Evolutionary conservation across 2,888 invertebrate genomes (phyloP).

Genomic region (Psylliodes chrysocephalus): DNA sequence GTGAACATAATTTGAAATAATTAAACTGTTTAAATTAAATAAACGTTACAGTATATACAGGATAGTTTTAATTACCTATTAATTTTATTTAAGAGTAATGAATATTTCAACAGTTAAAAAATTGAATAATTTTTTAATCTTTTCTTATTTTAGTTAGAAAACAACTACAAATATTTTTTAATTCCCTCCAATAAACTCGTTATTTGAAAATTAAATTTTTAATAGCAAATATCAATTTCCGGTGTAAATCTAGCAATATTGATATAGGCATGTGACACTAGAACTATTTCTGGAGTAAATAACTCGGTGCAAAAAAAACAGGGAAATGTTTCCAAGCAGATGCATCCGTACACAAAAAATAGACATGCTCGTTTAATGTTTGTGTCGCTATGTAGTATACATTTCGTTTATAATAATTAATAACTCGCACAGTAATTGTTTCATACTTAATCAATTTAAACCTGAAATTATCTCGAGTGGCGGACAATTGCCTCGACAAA

Average conservation of each 20-base stretch:
- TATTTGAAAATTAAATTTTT: neutral
- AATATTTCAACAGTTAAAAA: too few relatives aligned
- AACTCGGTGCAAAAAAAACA: slow-evolving; percentile 21
- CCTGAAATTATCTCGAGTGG: neutral
- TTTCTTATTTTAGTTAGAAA: too few relatives aligned
- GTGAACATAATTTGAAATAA: too few relatives aligned
- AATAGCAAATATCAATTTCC: neutral
- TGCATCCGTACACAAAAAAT: neutral
- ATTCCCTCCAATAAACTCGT: too few relatives aligned
- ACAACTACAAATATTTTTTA: too few relatives aligned
- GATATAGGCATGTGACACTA: slow-evolving; percentile 29
- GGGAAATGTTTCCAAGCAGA: slow-evolving; percentile 20
- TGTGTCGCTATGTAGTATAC: neutral
- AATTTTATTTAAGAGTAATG: too few relatives aligned
- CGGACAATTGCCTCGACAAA: neutral
- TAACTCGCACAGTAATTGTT: neutral
- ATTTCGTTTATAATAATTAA: neutral
- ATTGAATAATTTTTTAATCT: too few relatives aligned
- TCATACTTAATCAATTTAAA: slow-evolving; percentile 7
- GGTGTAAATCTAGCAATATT: slow-evolving; percentile 12
- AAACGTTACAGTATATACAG: too few relatives aligned
- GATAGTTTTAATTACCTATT: too few relatives aligned
- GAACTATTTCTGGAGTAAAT: slow-evolving; percentile 24
- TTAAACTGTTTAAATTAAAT: too few relatives aligned
- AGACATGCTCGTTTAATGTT: neutral